Evolutionary conservation across 2,113 vertebrate genomes (phyloP).

Genomic region (Psittacara wagleri): DNA sequence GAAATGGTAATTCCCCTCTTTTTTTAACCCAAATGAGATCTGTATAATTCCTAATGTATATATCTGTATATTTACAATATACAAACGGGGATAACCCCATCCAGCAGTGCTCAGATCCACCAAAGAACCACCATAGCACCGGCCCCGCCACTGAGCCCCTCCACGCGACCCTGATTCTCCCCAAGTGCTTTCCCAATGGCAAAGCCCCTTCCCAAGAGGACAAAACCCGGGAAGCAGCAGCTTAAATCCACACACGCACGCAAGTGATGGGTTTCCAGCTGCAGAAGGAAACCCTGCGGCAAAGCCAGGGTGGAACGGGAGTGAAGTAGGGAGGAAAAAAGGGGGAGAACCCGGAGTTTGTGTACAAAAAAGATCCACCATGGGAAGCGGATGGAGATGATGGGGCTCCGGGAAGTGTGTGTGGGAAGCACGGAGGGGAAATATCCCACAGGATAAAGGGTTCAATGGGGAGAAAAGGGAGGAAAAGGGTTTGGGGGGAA

Average conservation of each 20-base stretch:
- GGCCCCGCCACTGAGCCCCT: fast-evolving
- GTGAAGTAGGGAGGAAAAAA: background rate
- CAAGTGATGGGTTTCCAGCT: background rate
- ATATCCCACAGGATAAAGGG: background rate
- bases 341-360: background rate
- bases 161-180: background rate
- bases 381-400: background rate
- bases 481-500: background rate
- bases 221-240: fast-evolving
- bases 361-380: too few relatives aligned
- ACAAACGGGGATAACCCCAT: fast-evolving
- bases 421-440: background rate
- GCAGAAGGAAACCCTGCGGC: background rate
- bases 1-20: fast-evolving
- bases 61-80: background rate
- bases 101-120: background rate
- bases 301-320: background rate
- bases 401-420: background rate
- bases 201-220: background rate
- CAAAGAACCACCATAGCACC: fast-evolving
- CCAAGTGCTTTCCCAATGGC: fast-evolving
- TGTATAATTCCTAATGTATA: fast-evolving
- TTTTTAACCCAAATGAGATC: background rate
- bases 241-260: too few relatives aligned
- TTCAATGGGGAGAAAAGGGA: background rate